Base-by-base conservation (phyloP, 2,888 invertebrate species). In the Nasonovia ribisnigri region DNA sequence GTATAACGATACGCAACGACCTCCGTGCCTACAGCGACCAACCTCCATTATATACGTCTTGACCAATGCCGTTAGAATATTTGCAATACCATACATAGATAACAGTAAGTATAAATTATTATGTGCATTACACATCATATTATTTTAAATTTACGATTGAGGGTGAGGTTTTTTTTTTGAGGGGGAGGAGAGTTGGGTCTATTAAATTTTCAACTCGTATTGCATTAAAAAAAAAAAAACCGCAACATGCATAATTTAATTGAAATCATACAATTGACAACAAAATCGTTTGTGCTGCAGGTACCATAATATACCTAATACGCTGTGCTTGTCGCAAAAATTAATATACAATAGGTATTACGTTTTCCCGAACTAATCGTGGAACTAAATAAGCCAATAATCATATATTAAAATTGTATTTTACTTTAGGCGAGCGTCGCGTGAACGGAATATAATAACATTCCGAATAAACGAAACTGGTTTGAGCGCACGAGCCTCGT, bases 401-500 rank as follows among this genome's bases (percentile, higher is more conserved):
- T 57, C 0, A 1, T 57, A 57, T 57, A 26, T 57, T 1, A 8
- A 8, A 2, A 10, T 57, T 57, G 57, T 26, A 8, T 57, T 57
- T 57, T 57, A 26, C 6, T 24, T 57, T 57, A 26, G 6, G 57
- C 24, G 8, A 6, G 26, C 57, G 6, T 57, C 26, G 26, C 4
- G 57, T 54, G 57, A 26, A 57, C 26, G 8, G 57, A 57, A 57
- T 57, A 26, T 51, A 16, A 51, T 51, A 51, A 54, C 3, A 54
- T 60, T 60, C 91, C n/a, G 43, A 88, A 92, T 92, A 46, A 91
- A 84, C 77, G 77, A 54, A 77, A 48, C 36, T 54, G 6, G 54
- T 54, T 51, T 20, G 43, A n/a, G n/a, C n/a, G n/a, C n/a, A n/a
- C n/a, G n/a, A n/a, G n/a, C 46, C 6, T 1, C 11, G 24, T 26